Evolutionary conservation across 2,888 invertebrate genomes (phyloP).

Genomic region (Parnassius glacialis): DNA sequence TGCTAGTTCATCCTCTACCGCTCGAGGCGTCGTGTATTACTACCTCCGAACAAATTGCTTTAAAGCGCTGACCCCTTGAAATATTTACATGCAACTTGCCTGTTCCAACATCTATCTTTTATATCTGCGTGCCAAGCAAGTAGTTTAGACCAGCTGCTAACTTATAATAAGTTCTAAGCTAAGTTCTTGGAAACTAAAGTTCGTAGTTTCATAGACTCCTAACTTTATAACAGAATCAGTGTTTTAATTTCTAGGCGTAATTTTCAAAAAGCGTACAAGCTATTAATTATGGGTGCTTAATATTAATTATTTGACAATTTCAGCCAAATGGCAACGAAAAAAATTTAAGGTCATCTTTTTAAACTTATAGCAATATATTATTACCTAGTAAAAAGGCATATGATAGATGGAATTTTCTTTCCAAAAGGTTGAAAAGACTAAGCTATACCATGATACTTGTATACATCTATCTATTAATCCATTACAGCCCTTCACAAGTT

Average conservation of each 20-base stretch:
- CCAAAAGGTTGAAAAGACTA: no score
- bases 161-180: conserved; percentile 24
- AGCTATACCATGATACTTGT: no score
- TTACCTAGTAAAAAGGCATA: no score
- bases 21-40: conserved; percentile 24
- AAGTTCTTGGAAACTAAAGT: conserved; percentile 21
- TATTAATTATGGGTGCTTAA: no score
- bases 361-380: no score
- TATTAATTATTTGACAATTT: no score
- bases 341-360: no score
- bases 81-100: conserved; percentile 26
- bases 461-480: no score
- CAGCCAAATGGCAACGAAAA: no score
- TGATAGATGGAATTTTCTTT: no score
- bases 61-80: conserved; percentile 27
- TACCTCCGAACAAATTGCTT: conserved; percentile 26
- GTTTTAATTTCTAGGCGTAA: conserved; percentile 9
- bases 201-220: conserved; percentile 13
- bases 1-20: conserved; percentile 20
- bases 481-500: no score
- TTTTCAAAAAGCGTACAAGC: no score
- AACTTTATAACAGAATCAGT: conserved; percentile 14
- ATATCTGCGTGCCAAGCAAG: conserved; percentile 20
- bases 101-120: conserved; percentile 23
- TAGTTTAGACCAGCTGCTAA: conserved; percentile 24